These are phyloP conservation scores for Somateria mollissima DNA, from an alignment of 2,797 vertebrate genomes.

Conservation along the genomic window DNA sequence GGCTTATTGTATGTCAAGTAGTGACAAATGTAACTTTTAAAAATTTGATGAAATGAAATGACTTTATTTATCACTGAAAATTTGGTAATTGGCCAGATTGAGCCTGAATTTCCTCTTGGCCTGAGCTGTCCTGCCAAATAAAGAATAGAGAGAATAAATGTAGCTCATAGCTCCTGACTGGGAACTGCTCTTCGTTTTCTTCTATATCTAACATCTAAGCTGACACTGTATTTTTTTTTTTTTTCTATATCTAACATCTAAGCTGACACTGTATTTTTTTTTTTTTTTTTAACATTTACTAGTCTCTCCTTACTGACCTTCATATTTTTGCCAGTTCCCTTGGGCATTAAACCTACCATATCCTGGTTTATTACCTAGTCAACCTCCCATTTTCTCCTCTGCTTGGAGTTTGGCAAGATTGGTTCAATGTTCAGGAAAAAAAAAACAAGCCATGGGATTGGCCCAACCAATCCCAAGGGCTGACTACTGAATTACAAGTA, in stretches of 20 bases:
- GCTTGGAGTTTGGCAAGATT: background rate
- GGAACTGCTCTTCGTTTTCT: background rate
- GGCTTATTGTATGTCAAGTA: background rate
- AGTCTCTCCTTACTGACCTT: background rate
- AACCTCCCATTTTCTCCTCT: background rate
- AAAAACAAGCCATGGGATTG: background rate
- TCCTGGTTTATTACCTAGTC: background rate
- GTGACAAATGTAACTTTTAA: background rate
- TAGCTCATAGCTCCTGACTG: background rate
- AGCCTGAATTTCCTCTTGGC: background rate
- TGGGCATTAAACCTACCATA: background rate
- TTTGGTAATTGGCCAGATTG: background rate
- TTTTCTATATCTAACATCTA: background rate
- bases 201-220: background rate
- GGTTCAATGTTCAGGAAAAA: background rate
- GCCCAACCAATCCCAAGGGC: background rate
- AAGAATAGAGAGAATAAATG: background rate
- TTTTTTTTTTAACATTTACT: background rate
- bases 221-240: background rate
- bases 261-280: background rate
- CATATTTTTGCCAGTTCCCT: background rate
- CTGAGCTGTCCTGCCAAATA: background rate
- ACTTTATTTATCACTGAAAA: background rate
- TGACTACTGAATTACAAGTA: conserved; percentile 11
- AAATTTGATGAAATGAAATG: background rate